phyloP scores from a whole-genome alignment of 2,797 vertebrate species.

The Gallirallus australis region DNA sequence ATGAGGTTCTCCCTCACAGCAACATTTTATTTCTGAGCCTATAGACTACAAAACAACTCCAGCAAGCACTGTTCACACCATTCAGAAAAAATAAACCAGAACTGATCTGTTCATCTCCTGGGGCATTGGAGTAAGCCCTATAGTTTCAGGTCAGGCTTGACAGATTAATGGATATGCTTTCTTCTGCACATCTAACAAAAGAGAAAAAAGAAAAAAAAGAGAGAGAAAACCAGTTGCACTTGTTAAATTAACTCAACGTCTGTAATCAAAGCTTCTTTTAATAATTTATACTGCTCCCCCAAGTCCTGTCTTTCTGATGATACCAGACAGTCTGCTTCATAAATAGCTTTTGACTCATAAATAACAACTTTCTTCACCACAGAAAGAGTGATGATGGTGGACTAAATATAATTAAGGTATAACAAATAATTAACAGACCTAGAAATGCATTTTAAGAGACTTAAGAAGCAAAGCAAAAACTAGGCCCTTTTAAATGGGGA shows the following conservation, averaged over 20 bases:
- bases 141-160: neutral
- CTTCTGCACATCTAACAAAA: neutral
- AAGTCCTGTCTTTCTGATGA: neutral
- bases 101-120: neutral
- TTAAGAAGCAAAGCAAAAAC: neutral
- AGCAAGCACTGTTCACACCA: neutral
- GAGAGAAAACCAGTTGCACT: neutral
- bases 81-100: neutral
- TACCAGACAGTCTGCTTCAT: slow-evolving; percentile 36
- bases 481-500: neutral
- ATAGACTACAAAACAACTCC: neutral
- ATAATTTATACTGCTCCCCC: neutral
- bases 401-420: neutral
- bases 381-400: neutral
- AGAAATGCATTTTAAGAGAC: neutral
- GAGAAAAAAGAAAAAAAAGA: neutral
- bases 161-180: neutral
- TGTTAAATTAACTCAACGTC: slow-evolving; percentile 21
- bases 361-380: slow-evolving; percentile 4
- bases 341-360: slow-evolving; percentile 51
- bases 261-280: slow-evolving; percentile 54
- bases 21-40: neutral
- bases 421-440: slow-evolving; percentile 23
- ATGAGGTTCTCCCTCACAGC: neutral
- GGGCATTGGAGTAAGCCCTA: neutral